Evolutionary conservation across 2,113 vertebrate species (phyloP).

Genomic region (Ailuropoda melanoleuca): DNA sequence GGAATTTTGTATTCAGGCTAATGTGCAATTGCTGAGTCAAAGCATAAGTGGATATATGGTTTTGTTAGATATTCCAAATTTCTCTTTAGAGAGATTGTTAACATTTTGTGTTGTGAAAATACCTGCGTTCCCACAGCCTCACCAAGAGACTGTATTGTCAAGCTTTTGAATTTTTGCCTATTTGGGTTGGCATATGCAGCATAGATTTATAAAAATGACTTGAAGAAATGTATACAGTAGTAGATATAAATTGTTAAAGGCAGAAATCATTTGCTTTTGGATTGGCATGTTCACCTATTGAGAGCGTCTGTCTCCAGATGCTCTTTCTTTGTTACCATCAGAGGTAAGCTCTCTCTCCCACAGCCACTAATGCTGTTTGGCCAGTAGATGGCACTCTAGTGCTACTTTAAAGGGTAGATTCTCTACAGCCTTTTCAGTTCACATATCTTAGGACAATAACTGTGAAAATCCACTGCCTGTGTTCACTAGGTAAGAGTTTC

Average conservation of each 20-base stretch:
- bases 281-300: background rate
- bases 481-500: background rate
- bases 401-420: background rate
- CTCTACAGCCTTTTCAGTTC: background rate
- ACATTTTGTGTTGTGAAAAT: background rate
- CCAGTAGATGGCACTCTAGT: constrained; percentile 76
- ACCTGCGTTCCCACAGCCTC: background rate
- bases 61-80: background rate
- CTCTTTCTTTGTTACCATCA: background rate
- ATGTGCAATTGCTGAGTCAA: background rate
- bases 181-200: background rate
- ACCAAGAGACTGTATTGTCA: background rate
- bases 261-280: background rate
- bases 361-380: background rate
- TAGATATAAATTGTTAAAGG: background rate
- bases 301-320: background rate
- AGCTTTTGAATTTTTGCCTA: background rate
- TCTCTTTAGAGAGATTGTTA: background rate
- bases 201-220: background rate
- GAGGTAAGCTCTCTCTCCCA: background rate
- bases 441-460: background rate
- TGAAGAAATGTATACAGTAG: background rate
- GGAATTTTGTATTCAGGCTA: background rate
- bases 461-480: background rate
- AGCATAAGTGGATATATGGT: background rate